These are phyloP conservation scores for Beroe forskalii DNA, from an alignment of 37 sponge, comb jelly and placozoan genomes.

Conservation along the genomic window DNA sequence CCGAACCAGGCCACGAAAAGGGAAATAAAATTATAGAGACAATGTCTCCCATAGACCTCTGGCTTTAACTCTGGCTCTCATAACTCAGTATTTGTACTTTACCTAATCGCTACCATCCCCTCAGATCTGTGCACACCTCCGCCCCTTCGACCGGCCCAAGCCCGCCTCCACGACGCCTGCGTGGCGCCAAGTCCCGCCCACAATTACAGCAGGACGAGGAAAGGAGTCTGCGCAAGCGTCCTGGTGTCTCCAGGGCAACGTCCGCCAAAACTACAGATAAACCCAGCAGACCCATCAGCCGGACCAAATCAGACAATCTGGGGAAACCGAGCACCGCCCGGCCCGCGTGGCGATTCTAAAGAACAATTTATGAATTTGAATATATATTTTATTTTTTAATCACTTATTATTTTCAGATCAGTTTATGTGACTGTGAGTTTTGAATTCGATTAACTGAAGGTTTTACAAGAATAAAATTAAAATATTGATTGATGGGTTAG, in stretches of 20 bases:
- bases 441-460: no score
- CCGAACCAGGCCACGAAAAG: no score
- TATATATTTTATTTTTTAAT: neutral
- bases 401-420: no score
- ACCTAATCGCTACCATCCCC: no score
- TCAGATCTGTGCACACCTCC: no score
- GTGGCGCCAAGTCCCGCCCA: neutral
- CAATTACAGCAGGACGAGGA: neutral
- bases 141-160: neutral
- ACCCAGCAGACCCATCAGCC: neutral
- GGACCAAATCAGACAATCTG: constrained; percentile 33
- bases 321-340: neutral
- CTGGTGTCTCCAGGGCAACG: neutral
- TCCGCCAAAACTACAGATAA: neutral
- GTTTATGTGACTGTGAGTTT: no score
- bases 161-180: neutral
- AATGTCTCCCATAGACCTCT: no score
- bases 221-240: neutral
- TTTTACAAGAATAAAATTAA: no score
- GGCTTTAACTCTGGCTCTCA: no score
- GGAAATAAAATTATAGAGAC: no score
- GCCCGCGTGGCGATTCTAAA: constrained; percentile 55
- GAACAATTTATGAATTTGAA: neutral
- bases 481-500: no score
- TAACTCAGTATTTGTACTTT: no score